phyloP scores from a whole-genome alignment of 2,888 invertebrate genomes.

The Gnatocerus cornutus region DNA sequence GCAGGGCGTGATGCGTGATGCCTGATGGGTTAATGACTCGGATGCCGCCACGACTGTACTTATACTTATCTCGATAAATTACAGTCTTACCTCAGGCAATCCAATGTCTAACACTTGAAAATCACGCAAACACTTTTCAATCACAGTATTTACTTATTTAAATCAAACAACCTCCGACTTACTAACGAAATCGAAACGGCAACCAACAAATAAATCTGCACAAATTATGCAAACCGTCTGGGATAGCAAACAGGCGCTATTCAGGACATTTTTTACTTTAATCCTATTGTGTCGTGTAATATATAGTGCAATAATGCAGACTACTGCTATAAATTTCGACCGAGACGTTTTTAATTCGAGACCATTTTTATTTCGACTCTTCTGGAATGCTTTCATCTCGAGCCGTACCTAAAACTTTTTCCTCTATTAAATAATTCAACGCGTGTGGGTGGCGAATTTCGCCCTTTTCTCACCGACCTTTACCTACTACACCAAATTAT shows the following conservation, averaged over 20 bases:
- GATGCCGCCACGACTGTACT: slow-evolving; percentile 20
- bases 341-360: slow-evolving; percentile 64
- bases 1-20: slow-evolving; percentile 47
- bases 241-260: slow-evolving; percentile 58
- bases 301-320: slow-evolving; percentile 67
- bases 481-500: background rate
- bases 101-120: slow-evolving; percentile 34
- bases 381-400: slow-evolving; percentile 44
- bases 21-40: slow-evolving; percentile 49
- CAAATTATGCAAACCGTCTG: slow-evolving; percentile 52
- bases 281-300: slow-evolving; percentile 69
- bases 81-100: slow-evolving; percentile 11
- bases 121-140: slow-evolving; percentile 35
- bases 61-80: slow-evolving; percentile 35
- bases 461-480: slow-evolving; percentile 13
- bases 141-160: slow-evolving; percentile 35
- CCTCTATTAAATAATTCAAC: slow-evolving; percentile 39
- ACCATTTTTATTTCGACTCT: slow-evolving; percentile 38
- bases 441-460: slow-evolving; percentile 36
- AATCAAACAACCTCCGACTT: slow-evolving; percentile 15
- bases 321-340: slow-evolving; percentile 65
- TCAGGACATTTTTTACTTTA: slow-evolving; percentile 64
- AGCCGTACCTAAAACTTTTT: slow-evolving; percentile 31
- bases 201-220: slow-evolving; percentile 45
- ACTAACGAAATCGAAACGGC: slow-evolving; percentile 17